Evolutionary conservation across 2,113 vertebrate genomes (phyloP).

Genomic region (Cariama cristata): DNA sequence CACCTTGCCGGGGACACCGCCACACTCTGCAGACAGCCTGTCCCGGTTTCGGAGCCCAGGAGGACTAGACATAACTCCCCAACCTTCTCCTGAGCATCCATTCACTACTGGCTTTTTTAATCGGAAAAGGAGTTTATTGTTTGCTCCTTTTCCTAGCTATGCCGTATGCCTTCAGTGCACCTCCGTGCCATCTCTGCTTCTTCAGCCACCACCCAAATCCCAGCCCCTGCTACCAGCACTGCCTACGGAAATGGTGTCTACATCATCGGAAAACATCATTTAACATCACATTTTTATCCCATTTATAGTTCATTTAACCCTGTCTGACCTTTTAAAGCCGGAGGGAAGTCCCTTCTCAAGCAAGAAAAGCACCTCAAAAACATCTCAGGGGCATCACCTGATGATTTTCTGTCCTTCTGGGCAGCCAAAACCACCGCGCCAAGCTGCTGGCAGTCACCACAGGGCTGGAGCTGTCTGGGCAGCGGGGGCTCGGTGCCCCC

Average conservation of each 20-base stretch:
- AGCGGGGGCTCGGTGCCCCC: neutral
- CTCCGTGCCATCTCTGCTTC: neutral
- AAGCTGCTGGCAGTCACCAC: neutral
- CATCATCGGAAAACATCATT: too few species aligned
- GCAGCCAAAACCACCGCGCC: neutral
- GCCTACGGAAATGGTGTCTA: too few species aligned
- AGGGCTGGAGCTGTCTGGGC: too few species aligned
- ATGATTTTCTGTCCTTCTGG: neutral
- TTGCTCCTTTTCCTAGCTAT: neutral
- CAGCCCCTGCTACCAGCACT: too few species aligned
- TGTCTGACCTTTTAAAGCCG: neutral
- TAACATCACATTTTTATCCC: neutral
- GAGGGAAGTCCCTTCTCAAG: neutral
- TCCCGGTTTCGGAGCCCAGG: rapidly evolving
- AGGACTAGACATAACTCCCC: neutral
- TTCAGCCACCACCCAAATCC: neutral
- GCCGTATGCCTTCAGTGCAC: neutral
- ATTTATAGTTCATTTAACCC: neutral
- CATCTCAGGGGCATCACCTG: neutral
- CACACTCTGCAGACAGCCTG: neutral
- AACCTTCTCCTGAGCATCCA: neutral
- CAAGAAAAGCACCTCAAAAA: neutral
- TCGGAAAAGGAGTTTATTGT: neutral
- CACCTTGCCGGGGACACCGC: neutral
- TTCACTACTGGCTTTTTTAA: neutral